Evolutionary conservation across 23 tunicate species (phyloP).

Genomic region (Oikopleura vanhoeffeni): DNA sequence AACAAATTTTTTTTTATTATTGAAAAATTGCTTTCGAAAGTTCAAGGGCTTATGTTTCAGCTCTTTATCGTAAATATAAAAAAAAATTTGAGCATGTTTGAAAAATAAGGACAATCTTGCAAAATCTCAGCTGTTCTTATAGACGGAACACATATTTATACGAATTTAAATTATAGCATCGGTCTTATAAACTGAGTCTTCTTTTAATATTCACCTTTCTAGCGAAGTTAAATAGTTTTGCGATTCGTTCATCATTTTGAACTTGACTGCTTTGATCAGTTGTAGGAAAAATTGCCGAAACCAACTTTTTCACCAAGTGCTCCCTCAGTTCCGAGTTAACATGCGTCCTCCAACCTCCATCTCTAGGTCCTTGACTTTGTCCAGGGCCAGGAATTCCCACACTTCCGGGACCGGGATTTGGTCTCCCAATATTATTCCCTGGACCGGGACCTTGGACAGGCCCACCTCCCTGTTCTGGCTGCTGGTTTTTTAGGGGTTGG

Average conservation of each 20-base stretch:
- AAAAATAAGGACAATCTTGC: no score
- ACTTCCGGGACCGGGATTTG: neutral
- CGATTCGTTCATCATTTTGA: slow-evolving; percentile 46
- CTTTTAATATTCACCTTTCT: no score
- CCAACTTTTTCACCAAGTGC: slow-evolving; percentile 75
- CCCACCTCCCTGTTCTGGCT: neutral
- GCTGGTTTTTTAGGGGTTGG: slow-evolving; percentile 59
- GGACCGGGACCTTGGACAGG: neutral
- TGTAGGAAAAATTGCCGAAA: neutral
- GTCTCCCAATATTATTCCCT: no score
- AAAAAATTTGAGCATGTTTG: no score
- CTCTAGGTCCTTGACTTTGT: slow-evolving; percentile 10
- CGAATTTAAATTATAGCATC: no score
- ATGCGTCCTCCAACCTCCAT: slow-evolving; percentile 44
- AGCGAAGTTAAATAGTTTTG: slow-evolving; percentile 52
- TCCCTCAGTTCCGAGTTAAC: slow-evolving; percentile 52
- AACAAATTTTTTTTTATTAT: no score
- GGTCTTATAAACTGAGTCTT: no score
- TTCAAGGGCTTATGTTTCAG: no score
- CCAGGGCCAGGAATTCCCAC: neutral
- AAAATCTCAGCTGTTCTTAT: no score
- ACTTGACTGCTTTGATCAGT: neutral
- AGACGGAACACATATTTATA: no score
- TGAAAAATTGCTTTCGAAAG: no score
- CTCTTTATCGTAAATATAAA: no score